Conservation (phyloP, 2,888 invertebrate species). For the Dyspetes luteomarginatus region DNA sequence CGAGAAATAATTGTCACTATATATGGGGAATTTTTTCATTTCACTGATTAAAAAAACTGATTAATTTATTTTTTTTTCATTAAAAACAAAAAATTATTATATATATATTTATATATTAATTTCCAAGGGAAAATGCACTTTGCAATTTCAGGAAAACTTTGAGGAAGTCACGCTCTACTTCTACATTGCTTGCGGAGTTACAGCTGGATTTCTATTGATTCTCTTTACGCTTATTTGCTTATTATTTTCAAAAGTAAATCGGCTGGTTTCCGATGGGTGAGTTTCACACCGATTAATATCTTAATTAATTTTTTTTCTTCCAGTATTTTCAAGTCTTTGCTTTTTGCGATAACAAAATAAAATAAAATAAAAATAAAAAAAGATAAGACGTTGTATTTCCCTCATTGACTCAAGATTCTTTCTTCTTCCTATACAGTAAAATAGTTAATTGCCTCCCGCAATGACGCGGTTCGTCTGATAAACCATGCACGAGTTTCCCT, state of each 20-base stretch:
- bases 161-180: conserved; percentile 76
- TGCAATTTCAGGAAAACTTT: conserved; percentile 71
- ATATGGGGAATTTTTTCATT: not conserved
- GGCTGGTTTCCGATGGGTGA: conserved; percentile 74
- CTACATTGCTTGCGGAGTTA: conserved; percentile 76
- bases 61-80: no score
- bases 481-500: not conserved
- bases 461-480: not conserved
- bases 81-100: not conserved
- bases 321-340: not conserved
- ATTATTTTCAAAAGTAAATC: conserved; percentile 76
- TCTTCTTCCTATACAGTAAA: no score
- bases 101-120: not conserved
- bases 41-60: no score
- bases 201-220: conserved; percentile 70
- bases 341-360: no score
- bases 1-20: not conserved
- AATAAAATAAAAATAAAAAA: no score
- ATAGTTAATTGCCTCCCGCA: no score
- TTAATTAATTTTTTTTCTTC: no score
- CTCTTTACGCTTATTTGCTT: conserved; percentile 75
- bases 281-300: conserved; percentile 62
- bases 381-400: no score
- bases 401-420: no score
- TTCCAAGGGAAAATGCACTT: not conserved